Conservation (phyloP, 2,797 vertebrate species). For the Danio aesculapii region DNA sequence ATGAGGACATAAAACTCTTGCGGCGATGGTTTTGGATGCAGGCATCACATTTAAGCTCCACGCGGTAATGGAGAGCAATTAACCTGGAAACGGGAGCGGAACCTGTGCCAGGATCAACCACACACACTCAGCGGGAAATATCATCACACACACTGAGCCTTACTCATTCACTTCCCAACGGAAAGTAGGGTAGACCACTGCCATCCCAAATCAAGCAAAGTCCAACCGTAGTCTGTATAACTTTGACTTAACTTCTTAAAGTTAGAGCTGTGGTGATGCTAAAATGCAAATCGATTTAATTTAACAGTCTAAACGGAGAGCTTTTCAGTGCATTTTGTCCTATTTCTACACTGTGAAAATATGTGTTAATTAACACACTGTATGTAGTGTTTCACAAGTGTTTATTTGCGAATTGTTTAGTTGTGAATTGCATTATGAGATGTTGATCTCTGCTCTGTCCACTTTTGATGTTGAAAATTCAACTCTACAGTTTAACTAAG, state of each 20-base stretch:
- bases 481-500: no score
- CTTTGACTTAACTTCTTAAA: no score
- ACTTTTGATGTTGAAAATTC: no score
- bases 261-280: not conserved
- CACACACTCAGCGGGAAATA: conserved; percentile 55
- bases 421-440: no score
- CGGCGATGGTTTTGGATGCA: conserved; percentile 44
- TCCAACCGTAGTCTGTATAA: not conserved
- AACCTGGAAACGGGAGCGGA: conserved; percentile 66
- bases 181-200: conserved; percentile 30
- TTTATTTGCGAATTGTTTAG: no score
- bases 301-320: not conserved
- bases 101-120: conserved; percentile 58
- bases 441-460: no score
- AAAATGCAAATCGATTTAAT: not conserved
- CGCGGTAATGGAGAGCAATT: conserved; percentile 62
- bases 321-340: not conserved
- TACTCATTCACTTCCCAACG: conserved; percentile 33
- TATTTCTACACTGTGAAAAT: no score
- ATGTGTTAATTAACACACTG: no score
- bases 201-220: not conserved
- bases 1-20: conserved; percentile 44
- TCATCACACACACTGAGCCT: conserved; percentile 27
- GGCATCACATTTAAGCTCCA: conserved; percentile 57
- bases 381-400: no score